phyloP scores from a whole-genome alignment of 1,140 invertebrate species.

The Gonioctena quinquepunctata region DNA sequence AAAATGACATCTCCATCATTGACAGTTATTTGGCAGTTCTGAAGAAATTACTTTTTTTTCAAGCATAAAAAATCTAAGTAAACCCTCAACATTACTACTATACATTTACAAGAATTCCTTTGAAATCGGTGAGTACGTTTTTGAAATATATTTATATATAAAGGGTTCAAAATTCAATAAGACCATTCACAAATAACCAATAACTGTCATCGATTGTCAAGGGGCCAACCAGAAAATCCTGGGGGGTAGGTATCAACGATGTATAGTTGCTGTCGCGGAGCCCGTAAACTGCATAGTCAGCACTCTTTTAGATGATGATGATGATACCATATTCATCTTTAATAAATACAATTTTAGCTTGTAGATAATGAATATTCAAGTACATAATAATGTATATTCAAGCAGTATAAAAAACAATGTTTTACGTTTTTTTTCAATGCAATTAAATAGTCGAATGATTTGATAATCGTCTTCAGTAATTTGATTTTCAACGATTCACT shows the following conservation, averaged over 20 bases:
- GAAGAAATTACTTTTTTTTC: background rate
- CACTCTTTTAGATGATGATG: background rate
- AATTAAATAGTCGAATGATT: no score
- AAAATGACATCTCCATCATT: background rate
- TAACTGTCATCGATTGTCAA: background rate
- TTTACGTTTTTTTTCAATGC: no score
- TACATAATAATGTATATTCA: no score
- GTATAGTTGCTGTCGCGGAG: background rate
- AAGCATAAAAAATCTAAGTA: constrained; percentile 1
- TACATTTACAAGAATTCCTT: background rate
- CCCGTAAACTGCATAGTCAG: background rate
- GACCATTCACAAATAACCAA: background rate
- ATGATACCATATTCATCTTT: no score
- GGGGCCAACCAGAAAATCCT: background rate
- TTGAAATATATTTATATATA: background rate
- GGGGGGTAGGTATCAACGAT: background rate
- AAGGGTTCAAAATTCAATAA: background rate
- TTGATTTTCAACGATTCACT: no score
- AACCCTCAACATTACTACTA: background rate
- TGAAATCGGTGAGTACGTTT: background rate
- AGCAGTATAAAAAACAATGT: no score
- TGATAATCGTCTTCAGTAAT: no score
- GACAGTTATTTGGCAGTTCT: background rate
- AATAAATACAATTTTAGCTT: no score
- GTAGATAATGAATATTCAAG: no score